Percentiles rank a stretch among this genome's conserved stretches.
Evolutionary conservation across 2,888 invertebrate genomes (phyloP).

Genomic region (Petrolisthes cinctipes): DNA sequence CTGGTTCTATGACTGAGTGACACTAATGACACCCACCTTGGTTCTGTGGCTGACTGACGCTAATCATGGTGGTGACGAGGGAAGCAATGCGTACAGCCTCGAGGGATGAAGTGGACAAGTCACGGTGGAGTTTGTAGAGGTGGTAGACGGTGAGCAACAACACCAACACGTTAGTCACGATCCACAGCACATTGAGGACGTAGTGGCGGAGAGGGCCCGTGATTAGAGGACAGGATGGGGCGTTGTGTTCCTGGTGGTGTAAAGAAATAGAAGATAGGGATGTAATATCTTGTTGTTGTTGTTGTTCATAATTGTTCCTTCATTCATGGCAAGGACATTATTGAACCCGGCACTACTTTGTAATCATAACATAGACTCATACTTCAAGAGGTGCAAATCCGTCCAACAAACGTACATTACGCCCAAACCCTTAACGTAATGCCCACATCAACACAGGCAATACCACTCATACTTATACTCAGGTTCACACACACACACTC

Average conservation of each 20-base stretch:
- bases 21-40: conserved; percentile 32
- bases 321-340: no score
- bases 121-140: conserved; percentile 81
- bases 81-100: conserved; percentile 83
- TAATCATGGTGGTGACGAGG: conserved; percentile 85
- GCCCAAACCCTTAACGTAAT: no score
- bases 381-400: no score
- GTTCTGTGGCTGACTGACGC: conserved; percentile 72
- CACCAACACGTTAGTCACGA: conserved; percentile 87
- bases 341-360: background rate
- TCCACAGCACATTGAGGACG: conserved; percentile 91
- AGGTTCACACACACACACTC: no score
- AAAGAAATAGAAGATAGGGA: no score
- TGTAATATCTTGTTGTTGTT: no score
- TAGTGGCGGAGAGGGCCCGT: conserved; percentile 90
- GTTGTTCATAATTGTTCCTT: no score
- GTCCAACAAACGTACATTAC: no score
- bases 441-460: no score
- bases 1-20: conserved; percentile 1
- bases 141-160: conserved; percentile 86
- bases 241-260: conserved; percentile 76
- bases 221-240: conserved; percentile 87
- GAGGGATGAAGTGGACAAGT: conserved; percentile 85
- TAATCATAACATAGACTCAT: no score
- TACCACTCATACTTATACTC: no score